A percentile compares a stretch with the other conserved stretches of the same genome.
Conservation (phyloP, 1,140 invertebrate genomes). For the Drosophila ambigua region DNA sequence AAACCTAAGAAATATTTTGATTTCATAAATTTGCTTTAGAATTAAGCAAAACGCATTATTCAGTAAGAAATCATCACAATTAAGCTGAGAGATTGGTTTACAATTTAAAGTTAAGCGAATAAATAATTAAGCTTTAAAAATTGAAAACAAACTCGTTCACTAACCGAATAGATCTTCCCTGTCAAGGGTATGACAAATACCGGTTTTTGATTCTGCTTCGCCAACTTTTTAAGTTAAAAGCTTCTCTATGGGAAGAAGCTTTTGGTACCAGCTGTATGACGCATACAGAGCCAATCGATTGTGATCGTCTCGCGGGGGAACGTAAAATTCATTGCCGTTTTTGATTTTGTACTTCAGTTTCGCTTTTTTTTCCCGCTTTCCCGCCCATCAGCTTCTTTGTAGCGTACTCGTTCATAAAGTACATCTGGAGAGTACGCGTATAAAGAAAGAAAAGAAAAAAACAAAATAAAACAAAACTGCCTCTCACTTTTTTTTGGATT, state of each 20-base stretch:
- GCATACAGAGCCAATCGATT: constrained; percentile 54
- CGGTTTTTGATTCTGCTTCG: constrained; percentile 31
- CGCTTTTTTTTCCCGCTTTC: constrained; percentile 29
- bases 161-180: too few relatives aligned
- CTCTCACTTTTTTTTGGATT: constrained; percentile 31
- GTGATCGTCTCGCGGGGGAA: constrained; percentile 45
- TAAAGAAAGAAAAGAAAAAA: constrained; percentile 19
- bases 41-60: too few relatives aligned
- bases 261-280: constrained; percentile 53
- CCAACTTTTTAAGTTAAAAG: constrained; percentile 12
- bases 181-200: constrained; percentile 39
- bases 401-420: constrained; percentile 10
- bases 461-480: constrained; percentile 41
- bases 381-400: not conserved
- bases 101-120: not conserved
- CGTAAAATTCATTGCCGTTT: constrained; percentile 58
- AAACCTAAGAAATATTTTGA: not conserved
- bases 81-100: not conserved
- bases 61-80: too few relatives aligned
- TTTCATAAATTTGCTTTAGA: too few relatives aligned
- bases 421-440: constrained; percentile 15
- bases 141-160: too few relatives aligned
- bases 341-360: constrained; percentile 58
- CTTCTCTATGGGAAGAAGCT: constrained; percentile 59
- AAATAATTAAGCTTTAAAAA: not conserved